Evolutionary conservation across 2,888 invertebrate species (phyloP).

Genomic region (Drosophila melanosoma): DNA sequence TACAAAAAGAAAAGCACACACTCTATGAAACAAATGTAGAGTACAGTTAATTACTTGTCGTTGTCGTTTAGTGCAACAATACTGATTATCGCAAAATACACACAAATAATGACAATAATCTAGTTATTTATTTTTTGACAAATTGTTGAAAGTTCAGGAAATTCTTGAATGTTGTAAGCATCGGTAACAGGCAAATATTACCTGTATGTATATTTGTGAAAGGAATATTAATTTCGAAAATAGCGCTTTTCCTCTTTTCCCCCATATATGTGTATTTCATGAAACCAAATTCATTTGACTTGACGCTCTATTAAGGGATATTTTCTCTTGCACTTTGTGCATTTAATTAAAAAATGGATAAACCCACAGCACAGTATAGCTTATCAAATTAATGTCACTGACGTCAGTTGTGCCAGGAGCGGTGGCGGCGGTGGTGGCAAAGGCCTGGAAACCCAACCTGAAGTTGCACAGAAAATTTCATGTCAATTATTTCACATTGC

Average conservation of each 20-base stretch:
- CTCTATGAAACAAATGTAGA: neutral
- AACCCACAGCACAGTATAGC: slow-evolving; percentile 13
- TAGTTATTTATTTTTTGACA: neutral
- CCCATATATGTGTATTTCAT: neutral
- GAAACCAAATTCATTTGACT: neutral
- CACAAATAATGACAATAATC: neutral
- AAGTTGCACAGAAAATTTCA: slow-evolving; percentile 68
- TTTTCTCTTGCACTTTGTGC: neutral
- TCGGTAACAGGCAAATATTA: neutral
- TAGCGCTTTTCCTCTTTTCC: too few relatives aligned
- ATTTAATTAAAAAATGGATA: slow-evolving; percentile 21
- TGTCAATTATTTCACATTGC: slow-evolving; percentile 42
- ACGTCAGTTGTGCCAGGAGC: slow-evolving; percentile 34
- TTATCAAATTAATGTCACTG: slow-evolving; percentile 42
- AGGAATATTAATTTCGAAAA: neutral
- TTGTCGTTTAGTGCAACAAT: slow-evolving; percentile 38
- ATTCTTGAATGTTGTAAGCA: too few relatives aligned
- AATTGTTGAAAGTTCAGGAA: neutral
- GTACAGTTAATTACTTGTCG: slow-evolving; percentile 51
- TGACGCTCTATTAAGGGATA: neutral
- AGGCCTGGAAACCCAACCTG: slow-evolving; percentile 59
- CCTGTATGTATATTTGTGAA: neutral
- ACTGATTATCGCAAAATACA: neutral
- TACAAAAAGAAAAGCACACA: neutral
- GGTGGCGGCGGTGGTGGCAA: slow-evolving; percentile 9